Percentiles rank a stretch among this genome's conserved stretches.
Conservation (phyloP, 2,797 vertebrate species). For the Sebastes flavidus region DNA sequence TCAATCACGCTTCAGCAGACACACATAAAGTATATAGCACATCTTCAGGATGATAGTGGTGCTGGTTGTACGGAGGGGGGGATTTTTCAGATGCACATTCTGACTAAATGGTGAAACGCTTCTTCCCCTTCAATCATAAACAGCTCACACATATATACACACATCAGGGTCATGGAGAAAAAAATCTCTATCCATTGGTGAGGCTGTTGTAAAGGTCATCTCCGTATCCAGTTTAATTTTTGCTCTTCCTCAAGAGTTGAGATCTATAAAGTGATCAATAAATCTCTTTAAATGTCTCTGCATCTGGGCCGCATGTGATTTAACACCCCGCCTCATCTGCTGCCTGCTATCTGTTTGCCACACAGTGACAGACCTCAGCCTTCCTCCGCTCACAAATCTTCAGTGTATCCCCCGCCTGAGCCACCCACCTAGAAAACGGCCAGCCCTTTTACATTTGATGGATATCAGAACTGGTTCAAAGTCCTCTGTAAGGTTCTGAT, state of each 20-base stretch:
- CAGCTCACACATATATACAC: conserved; percentile 27
- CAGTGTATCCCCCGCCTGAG: neutral
- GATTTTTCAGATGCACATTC: conserved; percentile 40
- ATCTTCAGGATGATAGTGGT: conserved; percentile 44
- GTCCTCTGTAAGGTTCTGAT: conserved; percentile 60
- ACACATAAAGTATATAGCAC: conserved; percentile 53
- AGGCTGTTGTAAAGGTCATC: conserved; percentile 80
- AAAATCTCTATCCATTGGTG: conserved; percentile 43
- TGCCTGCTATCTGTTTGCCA: conserved; percentile 37
- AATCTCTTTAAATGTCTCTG: conserved; percentile 81
- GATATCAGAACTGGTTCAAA: conserved; percentile 59
- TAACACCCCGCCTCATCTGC: conserved; percentile 60
- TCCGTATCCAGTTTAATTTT: conserved; percentile 78
- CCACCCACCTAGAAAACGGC: conserved; percentile 23
- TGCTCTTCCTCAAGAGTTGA: conserved; percentile 79
- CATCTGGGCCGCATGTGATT: conserved; percentile 75
- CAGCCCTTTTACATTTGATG: conserved; percentile 49
- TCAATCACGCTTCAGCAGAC: conserved; percentile 62
- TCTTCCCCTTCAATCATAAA: conserved; percentile 41
- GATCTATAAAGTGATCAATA: conserved; percentile 85
- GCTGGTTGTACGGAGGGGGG: conserved; percentile 26
- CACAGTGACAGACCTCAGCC: conserved; percentile 42
- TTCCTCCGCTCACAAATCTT: conserved; percentile 38
- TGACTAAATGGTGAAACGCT: conserved; percentile 60
- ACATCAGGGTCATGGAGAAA: neutral